Evolutionary conservation across 2,113 vertebrate species (phyloP).

Genomic region (Corythaeola cristata): DNA sequence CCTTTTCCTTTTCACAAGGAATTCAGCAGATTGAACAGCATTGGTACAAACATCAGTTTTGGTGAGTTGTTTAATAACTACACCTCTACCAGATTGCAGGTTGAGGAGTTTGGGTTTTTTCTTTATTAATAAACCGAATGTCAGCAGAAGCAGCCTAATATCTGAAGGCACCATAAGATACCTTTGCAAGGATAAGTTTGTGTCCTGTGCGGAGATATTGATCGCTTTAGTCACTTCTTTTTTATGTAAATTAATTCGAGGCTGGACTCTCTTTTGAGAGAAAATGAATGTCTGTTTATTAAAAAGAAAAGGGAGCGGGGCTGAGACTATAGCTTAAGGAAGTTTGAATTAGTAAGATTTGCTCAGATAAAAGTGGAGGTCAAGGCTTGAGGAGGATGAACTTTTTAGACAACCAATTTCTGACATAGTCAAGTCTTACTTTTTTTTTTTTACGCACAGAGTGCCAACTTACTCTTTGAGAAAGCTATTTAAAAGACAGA

Average conservation of each 20-base stretch:
- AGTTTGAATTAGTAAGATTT: neutral
- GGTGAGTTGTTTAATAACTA: neutral
- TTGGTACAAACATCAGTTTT: accelerated
- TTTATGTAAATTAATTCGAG: neutral
- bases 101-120: neutral
- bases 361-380: neutral
- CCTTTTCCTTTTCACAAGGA: neutral
- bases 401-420: too few relatives aligned
- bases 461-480: neutral
- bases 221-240: neutral
- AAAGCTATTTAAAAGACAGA: neutral
- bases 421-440: neutral
- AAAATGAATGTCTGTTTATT: neutral
- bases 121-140: neutral
- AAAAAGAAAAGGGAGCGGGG: neutral
- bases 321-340: neutral
- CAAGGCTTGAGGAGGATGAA: neutral
- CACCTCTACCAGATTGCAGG: neutral
- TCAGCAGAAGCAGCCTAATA: neutral
- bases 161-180: neutral
- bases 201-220: neutral
- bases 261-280: neutral
- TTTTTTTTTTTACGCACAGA: neutral
- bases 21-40: neutral
- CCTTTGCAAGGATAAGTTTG: neutral